These are phyloP conservation scores for Drosophila ambigua DNA, from an alignment of 1,140 invertebrate genomes.

Conservation along the genomic window DNA sequence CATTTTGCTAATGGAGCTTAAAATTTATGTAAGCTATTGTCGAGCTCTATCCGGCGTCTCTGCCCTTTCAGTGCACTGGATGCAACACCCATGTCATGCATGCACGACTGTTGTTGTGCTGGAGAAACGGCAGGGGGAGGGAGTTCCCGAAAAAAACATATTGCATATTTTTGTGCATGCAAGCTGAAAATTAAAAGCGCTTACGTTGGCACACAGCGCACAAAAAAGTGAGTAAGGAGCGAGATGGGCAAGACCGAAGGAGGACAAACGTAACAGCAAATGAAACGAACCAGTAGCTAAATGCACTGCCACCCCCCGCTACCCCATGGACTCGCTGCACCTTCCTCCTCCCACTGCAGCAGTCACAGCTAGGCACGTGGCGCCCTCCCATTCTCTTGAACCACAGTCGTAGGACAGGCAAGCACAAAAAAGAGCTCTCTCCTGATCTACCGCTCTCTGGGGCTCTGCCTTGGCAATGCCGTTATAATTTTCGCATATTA, in stretches of 20 bases:
- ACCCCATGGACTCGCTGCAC: not conserved
- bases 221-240: not conserved
- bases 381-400: slow-evolving; percentile 1
- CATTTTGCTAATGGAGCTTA: slow-evolving; percentile 82
- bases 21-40: slow-evolving; percentile 82
- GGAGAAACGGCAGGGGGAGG: not conserved
- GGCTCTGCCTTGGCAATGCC: not conserved
- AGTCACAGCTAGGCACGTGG: too few relatives aligned
- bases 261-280: slow-evolving; percentile 51
- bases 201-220: slow-evolving; percentile 60
- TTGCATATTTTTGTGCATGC: slow-evolving; percentile 82
- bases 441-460: too few relatives aligned
- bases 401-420: not conserved
- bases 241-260: slow-evolving; percentile 23
- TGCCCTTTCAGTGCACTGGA: too few relatives aligned
- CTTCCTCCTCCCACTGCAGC: not conserved
- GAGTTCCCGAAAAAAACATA: slow-evolving; percentile 58
- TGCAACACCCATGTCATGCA: slow-evolving; percentile 62
- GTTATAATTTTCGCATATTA: slow-evolving; percentile 66
- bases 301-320: slow-evolving; percentile 25
- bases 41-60: slow-evolving; percentile 25
- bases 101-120: slow-evolving; percentile 66
- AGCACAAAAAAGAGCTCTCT: slow-evolving; percentile 7
- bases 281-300: slow-evolving; percentile 53
- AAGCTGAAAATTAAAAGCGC: slow-evolving; percentile 82